phyloP scores from a whole-genome alignment of 2,888 invertebrate species.

The Tachina fera region DNA sequence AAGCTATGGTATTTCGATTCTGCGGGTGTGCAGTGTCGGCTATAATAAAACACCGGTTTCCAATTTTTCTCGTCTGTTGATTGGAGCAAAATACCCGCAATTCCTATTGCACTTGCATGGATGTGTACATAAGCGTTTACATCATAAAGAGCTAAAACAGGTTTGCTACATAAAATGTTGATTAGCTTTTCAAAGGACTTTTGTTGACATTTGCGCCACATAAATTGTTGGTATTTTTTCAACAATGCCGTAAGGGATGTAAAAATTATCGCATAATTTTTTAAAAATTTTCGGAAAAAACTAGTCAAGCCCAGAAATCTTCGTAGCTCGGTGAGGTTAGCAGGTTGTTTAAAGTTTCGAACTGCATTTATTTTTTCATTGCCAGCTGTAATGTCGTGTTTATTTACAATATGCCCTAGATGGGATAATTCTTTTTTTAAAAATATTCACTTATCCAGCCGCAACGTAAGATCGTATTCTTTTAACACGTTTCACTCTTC shows the following conservation, averaged over 20 bases:
- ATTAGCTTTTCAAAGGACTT: not conserved
- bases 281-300: constrained; percentile 60
- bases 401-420: not conserved
- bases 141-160: not conserved
- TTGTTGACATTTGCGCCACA: not conserved
- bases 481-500: not conserved
- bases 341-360: constrained; percentile 8
- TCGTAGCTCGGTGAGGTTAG: not conserved
- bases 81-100: constrained; percentile 26
- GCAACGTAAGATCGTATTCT: not conserved
- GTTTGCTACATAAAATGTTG: not conserved
- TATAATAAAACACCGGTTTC: constrained; percentile 26
- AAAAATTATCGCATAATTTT: constrained; percentile 45
- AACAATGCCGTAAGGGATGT: constrained; percentile 70
- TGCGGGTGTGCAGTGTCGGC: constrained; percentile 55
- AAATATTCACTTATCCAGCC: not conserved
- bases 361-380: constrained; percentile 20
- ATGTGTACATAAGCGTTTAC: constrained; percentile 18
- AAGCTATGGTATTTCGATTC: constrained; percentile 60
- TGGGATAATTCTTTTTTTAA: not conserved
- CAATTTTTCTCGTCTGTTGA: constrained; percentile 1
- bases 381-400: constrained; percentile 14
- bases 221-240: not conserved
- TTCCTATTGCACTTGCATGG: constrained; percentile 42
- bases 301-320: constrained; percentile 35